Base-by-base conservation (phyloP, 2,888 invertebrate species). In the Orchesella flavescens region DNA sequence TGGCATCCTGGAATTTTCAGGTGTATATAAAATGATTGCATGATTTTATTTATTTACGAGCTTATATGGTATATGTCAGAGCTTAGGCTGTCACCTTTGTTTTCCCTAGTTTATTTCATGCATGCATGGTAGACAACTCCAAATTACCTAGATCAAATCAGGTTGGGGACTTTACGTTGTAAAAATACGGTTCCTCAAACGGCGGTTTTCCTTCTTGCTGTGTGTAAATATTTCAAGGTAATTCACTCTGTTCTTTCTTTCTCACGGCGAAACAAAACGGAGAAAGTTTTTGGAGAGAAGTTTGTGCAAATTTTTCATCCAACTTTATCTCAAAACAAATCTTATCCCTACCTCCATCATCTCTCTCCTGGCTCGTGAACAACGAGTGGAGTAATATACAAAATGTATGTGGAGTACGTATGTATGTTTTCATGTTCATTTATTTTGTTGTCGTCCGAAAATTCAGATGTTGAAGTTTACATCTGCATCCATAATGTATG, bases 141-240 rank as follows among this genome's bases (percentile, higher is more conserved):
- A 83, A 83, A 77, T 77, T 78, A 78, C 72, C 77, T 57, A 23
- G 72, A 65, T 83, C 69, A 63, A 75, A 69, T 63, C 69, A 63
- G 65, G 66, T 19, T 44, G 19, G 4, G 68, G 44, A 12, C 49
- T 49, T 10, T 10, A 34, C 2, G 34, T 34, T 34, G 34, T 34
- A 34, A 34, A 34, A 34, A 34, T 34, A 34, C 34, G 34, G 34
- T 34, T 34, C 34, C 34, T 34, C 34, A 2, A 34, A 2, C 34
- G 34, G 34, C 34, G 34, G 34, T 34, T 34, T 49, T 10, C n/a
- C 12, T n/a, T 7, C 49, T 44, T 9, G 44, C 44, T 44, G 44
- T n/a, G n/a, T 49, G 15, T 73, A 74, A 74, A 77, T 77, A 68
- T 77, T 68, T 77, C 76, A 77, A 68, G 68, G 66, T 78, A 71